Evolutionary conservation across 1,140 invertebrate genomes (phyloP).

Genomic region (Orchestia grillus): DNA sequence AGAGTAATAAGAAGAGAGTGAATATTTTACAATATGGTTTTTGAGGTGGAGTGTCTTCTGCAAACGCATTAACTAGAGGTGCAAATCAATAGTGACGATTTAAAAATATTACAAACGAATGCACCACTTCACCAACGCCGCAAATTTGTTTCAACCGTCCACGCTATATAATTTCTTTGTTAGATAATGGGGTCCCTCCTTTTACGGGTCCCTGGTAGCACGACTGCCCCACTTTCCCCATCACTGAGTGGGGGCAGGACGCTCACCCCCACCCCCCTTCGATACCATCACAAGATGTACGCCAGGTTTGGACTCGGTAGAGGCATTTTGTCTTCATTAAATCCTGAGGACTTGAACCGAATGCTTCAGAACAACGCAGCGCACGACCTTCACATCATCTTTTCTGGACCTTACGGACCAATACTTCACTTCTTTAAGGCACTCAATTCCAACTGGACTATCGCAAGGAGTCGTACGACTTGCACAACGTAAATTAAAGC

Average conservation of each 20-base stretch:
- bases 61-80: background rate
- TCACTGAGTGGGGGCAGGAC: background rate
- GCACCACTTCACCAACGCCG: background rate
- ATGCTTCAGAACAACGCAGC: background rate
- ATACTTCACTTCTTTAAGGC: background rate
- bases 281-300: slow-evolving; percentile 8
- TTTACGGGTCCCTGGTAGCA: background rate
- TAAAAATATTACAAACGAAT: background rate
- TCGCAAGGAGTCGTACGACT: background rate
- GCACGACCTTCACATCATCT: background rate
- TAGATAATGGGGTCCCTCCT: background rate
- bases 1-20: background rate
- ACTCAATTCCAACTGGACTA: background rate
- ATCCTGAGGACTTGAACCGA: background rate
- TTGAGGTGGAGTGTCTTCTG: background rate
- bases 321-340: background rate
- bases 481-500: background rate
- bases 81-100: background rate
- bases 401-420: background rate
- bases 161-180: background rate
- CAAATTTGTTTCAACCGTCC: background rate
- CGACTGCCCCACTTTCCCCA: slow-evolving; percentile 20
- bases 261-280: slow-evolving; percentile 43
- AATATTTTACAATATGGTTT: background rate
- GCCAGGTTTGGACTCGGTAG: background rate